Conservation (phyloP, 2,797 vertebrate genomes). For the Etheostoma perlongum region DNA sequence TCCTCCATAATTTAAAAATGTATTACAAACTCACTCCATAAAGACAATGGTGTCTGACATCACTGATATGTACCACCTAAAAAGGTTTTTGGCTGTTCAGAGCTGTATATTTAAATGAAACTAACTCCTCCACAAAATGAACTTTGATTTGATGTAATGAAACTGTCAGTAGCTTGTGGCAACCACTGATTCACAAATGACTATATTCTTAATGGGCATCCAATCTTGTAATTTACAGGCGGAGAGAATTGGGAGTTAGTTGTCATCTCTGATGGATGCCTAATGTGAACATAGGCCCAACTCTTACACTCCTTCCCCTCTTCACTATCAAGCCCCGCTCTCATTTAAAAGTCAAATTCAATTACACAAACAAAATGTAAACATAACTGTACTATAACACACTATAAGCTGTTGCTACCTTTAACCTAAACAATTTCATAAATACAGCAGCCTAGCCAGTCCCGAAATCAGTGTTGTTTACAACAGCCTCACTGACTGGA, state of each 20-base stretch:
- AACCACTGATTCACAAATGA: conserved; percentile 61
- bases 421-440: background rate
- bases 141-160: conserved; percentile 62
- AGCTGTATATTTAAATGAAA: conserved; percentile 57
- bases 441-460: background rate
- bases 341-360: conserved; percentile 66
- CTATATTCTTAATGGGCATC: conserved; percentile 53
- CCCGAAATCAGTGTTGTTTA: background rate
- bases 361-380: conserved; percentile 56
- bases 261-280: conserved; percentile 50
- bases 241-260: conserved; percentile 32
- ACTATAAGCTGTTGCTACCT: background rate
- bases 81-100: conserved; percentile 28
- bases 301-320: conserved; percentile 12
- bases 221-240: conserved; percentile 45
- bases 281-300: conserved; percentile 48
- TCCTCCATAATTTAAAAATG: background rate
- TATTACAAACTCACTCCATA: conserved; percentile 2
- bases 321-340: conserved; percentile 29
- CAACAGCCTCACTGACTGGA: conserved; percentile 4
- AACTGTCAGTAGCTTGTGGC: conserved; percentile 55
- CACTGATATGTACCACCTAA: conserved; percentile 23
- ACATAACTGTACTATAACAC: conserved; percentile 47
- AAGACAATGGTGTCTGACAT: conserved; percentile 22
- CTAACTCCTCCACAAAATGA: conserved; percentile 58